These are phyloP conservation scores for Corydoras maculifer DNA, from an alignment of 2,113 vertebrate genomes.

Conservation along the genomic window DNA sequence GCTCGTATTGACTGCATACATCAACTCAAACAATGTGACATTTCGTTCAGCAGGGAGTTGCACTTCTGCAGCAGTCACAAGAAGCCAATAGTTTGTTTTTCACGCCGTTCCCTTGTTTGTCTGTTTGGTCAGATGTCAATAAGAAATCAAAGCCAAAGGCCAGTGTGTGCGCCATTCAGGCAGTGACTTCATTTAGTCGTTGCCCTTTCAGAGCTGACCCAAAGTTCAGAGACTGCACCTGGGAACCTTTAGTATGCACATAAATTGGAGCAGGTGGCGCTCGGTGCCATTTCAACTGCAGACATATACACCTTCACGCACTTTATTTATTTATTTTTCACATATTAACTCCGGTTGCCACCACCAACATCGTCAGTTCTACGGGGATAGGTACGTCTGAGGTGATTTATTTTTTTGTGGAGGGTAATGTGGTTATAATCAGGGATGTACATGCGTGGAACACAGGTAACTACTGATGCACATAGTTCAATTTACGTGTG, in stretches of 20 bases:
- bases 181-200: constrained; percentile 59
- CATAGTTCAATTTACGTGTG: no score
- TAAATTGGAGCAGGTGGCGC: constrained; percentile 55
- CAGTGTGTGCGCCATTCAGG: constrained; percentile 35
- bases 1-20: constrained; percentile 4
- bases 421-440: no score
- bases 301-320: not conserved
- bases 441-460: no score
- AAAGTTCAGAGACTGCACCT: constrained; percentile 64
- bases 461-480: no score
- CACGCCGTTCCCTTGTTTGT: constrained; percentile 28
- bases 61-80: constrained; percentile 26
- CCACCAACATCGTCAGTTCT: no score
- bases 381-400: no score
- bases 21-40: constrained; percentile 18
- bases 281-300: constrained; percentile 49
- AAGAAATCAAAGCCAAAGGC: constrained; percentile 21
- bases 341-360: not conserved
- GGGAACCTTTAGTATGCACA: constrained; percentile 73
- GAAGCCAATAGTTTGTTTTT: constrained; percentile 17
- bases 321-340: constrained; percentile 49
- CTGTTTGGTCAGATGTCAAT: constrained; percentile 1
- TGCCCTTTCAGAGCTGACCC: constrained; percentile 52
- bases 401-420: no score
- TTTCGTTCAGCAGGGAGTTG: constrained; percentile 20